Evolutionary conservation across 2,888 invertebrate species (phyloP), one percentile per base, ranked within the genome.

Genomic region (Microplitis manilae): DNA sequence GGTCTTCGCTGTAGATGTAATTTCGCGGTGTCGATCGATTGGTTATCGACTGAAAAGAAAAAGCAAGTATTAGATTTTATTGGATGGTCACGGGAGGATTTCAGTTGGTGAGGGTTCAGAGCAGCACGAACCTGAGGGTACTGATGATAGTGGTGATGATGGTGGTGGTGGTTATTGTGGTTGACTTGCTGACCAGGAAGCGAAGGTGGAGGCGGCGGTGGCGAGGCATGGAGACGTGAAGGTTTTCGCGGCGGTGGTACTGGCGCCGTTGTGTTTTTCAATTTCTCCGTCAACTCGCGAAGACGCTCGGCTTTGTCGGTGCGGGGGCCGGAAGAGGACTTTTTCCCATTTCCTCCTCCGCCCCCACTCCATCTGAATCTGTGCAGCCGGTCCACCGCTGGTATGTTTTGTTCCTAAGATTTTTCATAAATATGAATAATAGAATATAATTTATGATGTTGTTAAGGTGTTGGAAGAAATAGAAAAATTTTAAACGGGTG

Each of bases 311-410:
- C 93, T 90, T 94, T 94, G 87, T 94, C 94, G 87, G 93, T 88
- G 83, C 89, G 87, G 86, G 88, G 86, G 85, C 86, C 85, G 83
- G 88, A 87, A 86, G 87, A 87, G 84, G 87, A 86, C 81, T 87
- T 88, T 79, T 87, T 84, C 74, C 81, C 86, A 81, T 86, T 84
- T 77, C 86, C 87, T 83, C 88, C 88, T 83, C 87, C 87, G 85
- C 88, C 88, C 84, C 89, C 87, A 86, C 89, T 87, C 89, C 89
- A 87, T 84, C 95, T 94, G 90, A 94, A 93, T 90, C 94, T 94
- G 89, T 95, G 95, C 91, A 95, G 92, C 85, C 95, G 95, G 92
- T 96, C 96, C 94, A 95, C 94, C 90, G 94, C 94, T 93, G 94
- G 93, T 90, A 87, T 88, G 79, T 87, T 86, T 84, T 87, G 88